Percentiles rank a stretch among this genome's conserved stretches.
Evolutionary conservation across 35 echinoderm and acorn worm species (phyloP).

Genomic region (Ptychodera flava): DNA sequence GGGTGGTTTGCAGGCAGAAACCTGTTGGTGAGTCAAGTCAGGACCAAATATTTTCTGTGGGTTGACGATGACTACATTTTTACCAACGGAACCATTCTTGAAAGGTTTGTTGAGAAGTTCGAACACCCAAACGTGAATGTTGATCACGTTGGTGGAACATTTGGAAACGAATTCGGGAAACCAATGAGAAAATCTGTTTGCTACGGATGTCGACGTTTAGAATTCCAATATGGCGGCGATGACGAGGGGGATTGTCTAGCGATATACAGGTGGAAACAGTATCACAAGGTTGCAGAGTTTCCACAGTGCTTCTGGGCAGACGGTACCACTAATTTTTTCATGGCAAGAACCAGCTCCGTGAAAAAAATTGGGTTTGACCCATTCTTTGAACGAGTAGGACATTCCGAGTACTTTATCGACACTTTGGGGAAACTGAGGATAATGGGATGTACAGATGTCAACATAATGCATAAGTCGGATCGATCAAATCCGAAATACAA

Average conservation of each 20-base stretch:
- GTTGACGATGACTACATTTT: neutral
- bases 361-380: neutral
- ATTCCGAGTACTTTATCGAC: neutral
- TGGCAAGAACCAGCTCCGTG: neutral
- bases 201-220: neutral
- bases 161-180: neutral
- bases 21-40: neutral
- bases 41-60: neutral
- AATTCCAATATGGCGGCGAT: neutral
- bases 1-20: neutral
- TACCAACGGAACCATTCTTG: neutral
- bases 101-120: neutral
- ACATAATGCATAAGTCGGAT: neutral
- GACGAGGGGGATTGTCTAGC: neutral
- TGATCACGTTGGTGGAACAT: neutral
- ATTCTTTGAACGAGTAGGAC: neutral
- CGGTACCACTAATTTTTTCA: neutral
- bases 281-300: neutral
- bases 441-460: neutral
- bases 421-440: neutral
- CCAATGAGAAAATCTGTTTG: neutral
- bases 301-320: neutral
- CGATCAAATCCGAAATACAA: neutral
- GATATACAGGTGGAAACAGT: neutral
- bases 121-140: neutral